Conservation (phyloP, 1,140 invertebrate species). For the Vanessa tameamea region DNA sequence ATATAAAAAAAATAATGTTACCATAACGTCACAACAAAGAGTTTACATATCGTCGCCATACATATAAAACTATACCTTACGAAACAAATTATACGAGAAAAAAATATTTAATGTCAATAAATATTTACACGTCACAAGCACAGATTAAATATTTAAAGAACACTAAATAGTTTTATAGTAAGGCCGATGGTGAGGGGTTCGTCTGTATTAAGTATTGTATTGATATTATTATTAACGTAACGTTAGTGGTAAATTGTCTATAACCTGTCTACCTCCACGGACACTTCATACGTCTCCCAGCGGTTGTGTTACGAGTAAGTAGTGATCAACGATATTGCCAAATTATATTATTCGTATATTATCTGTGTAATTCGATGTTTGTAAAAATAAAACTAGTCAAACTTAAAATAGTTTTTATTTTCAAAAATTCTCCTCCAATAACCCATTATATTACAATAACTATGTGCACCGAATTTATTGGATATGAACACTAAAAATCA, state of each 20-base stretch:
- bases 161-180: too few species aligned
- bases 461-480: constrained; percentile 12
- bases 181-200: too few species aligned
- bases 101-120: neutral
- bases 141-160: too few species aligned
- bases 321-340: constrained; percentile 58
- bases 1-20: too few species aligned
- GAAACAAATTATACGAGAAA: neutral
- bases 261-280: constrained; percentile 43
- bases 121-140: neutral
- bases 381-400: constrained; percentile 70
- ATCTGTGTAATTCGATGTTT: constrained; percentile 69
- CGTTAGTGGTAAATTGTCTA: constrained; percentile 8
- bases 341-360: constrained; percentile 52
- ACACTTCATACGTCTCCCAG: constrained; percentile 42
- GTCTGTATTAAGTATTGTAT: neutral
- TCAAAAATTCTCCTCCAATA: constrained; percentile 7
- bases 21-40: too few species aligned
- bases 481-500: constrained; percentile 6
- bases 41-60: neutral
- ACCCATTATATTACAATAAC: constrained; percentile 1
- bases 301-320: constrained; percentile 59
- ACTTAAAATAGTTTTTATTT: constrained; percentile 34
- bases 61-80: neutral
- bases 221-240: neutral